Conservation (phyloP, 2,888 invertebrate species). For the Schizotus pectinicornis region DNA sequence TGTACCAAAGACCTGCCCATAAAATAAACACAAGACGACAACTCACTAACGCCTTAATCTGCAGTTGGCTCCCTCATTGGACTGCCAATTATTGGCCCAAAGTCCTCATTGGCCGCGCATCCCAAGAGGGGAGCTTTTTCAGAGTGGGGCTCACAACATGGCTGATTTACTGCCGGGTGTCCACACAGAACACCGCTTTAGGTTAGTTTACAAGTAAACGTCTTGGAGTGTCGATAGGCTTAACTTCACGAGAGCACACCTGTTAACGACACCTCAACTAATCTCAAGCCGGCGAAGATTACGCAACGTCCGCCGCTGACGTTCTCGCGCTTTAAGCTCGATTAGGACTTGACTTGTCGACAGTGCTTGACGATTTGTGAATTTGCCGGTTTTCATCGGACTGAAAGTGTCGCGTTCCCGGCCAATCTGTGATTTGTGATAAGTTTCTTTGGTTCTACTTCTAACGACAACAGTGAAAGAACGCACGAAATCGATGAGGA, state of each 20-base stretch:
- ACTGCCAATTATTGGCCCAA: conserved; percentile 45
- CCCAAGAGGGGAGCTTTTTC: conserved; percentile 38
- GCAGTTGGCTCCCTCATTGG: conserved; percentile 47
- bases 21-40: conserved; percentile 55
- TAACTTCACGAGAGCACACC: conserved; percentile 29
- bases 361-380: too few species aligned
- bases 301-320: background rate
- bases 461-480: background rate
- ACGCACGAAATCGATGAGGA: too few species aligned
- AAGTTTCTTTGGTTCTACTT: too few species aligned
- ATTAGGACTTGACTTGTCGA: too few species aligned
- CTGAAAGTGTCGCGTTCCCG: background rate
- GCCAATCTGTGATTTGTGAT: conserved; percentile 2
- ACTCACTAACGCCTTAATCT: conserved; percentile 49
- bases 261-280: conserved; percentile 29
- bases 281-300: background rate
- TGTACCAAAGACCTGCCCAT: conserved; percentile 56
- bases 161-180: conserved; percentile 57
- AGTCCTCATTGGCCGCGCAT: conserved; percentile 45
- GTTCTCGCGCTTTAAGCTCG: too few species aligned
- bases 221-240: conserved; percentile 42
- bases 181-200: conserved; percentile 37
- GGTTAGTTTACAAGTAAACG: conserved; percentile 54
- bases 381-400: background rate
- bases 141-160: conserved; percentile 55